Base-by-base conservation (phyloP, 2,113 vertebrate genomes). In the Scomber colias region DNA sequence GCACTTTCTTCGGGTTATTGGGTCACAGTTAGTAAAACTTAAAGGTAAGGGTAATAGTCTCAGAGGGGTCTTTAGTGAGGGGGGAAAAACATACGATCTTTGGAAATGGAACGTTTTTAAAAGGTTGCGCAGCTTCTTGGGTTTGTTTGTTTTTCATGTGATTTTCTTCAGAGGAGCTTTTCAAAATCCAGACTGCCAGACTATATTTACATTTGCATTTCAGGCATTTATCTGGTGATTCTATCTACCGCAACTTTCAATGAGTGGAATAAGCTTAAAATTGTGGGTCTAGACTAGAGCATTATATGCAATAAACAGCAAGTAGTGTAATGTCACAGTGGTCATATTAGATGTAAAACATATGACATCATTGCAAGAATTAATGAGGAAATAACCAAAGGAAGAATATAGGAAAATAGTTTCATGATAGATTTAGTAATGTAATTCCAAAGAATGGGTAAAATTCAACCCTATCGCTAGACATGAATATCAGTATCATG, bases 11-110 rank as follows among this genome's bases (percentile, higher is more conserved):
- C 89, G 30, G 78, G 82, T 74, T 85, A 87, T 86, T 90, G 57
- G 87, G 92, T 92, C 90, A 89, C 72, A 87, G 86, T 87, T 78
- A 81, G 78, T 91, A 82, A 89, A 92, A 90, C 75, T 75, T 92
- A 86, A 90, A 90, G 79, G 82, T 64, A 67, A 87, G 70, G 85
- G 84, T 84, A 87, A 92, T 79, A 50, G 75, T 83, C 88, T 87
- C 88, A 44, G 30, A 79, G 82, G 87, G 81, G 75, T 90, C 71
- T 90, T 92, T 87, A 82, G 64, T 69, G 50, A 17, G 50, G 72
- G 57, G 19, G 21, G n/a, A 67, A 77, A 75, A 83, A 77, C 7
- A 76, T 84, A 40, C n/a, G 87, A 76, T 83, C 67, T 79, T 82
- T 85, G 54, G 63, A 87, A 89, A 90, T 67, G 63, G 54, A 77